Evolutionary conservation across 2,888 invertebrate species (phyloP), one percentile per base, ranked within the genome.

Genomic region (Labia minor): DNA sequence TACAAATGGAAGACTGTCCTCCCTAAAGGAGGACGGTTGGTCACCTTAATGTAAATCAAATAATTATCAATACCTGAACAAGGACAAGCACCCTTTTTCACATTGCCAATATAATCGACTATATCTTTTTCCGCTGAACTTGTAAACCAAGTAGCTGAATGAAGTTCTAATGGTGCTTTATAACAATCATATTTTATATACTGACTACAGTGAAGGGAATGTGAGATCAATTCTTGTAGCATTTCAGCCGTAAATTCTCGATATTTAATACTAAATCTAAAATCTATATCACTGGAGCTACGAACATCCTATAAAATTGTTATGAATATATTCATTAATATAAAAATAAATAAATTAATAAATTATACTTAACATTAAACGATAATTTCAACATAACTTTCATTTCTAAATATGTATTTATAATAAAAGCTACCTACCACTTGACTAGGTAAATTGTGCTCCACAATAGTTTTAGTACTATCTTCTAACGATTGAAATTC

Each of bases 101-200:
- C 90, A 75, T 88, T 89, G 19, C 93, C 94, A 72, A 94, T 84
- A 73, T 85, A 89, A 76, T 92, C 92, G 0, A 93, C 89, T 0
- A 90, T 88, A 67, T 86, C 85, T 74, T 87, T 88, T 67, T 82
- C 82, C 1, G 86, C 85, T 0, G 93, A 92, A 3, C 91, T 90
- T 66, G 87, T 84, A 74, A 94, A 92, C 92, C 93, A 93, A 0
- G 93, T 92, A 1, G 90, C 88, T 68, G 92, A 91, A 74, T 92
- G 92, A 10, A 93, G 77, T 70, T 92, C 92, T 70, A 95, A 76
- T 1, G 92, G 92, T 1, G 93, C 92, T 78, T 89, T 89, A 74
- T 89, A 89, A 73, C 94, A 95, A 73, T 94, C 93, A 74, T 93
- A 95, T 74, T 90, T 91, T 68, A 94, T 89, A 74, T 90, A 88